Evolutionary conservation across 2,113 vertebrate species (phyloP).

Genomic region (Cyphomyrus discorhynchus): DNA sequence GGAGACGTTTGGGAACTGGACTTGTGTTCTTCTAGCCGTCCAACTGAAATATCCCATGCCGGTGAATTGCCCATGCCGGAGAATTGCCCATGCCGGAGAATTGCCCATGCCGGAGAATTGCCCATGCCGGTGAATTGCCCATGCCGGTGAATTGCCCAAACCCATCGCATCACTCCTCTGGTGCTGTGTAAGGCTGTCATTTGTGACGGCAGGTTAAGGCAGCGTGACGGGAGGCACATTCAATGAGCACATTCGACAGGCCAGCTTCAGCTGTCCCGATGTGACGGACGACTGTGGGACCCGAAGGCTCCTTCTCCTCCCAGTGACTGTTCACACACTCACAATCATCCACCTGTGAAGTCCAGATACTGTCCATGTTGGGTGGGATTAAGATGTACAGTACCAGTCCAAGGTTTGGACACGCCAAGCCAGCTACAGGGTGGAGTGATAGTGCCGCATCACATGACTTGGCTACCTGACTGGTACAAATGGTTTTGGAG

Average conservation of each 20-base stretch:
- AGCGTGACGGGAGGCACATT: not conserved
- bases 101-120: not conserved
- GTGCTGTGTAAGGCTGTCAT: not conserved
- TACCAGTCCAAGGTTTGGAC: not conserved
- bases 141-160: not conserved
- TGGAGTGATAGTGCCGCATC: not conserved
- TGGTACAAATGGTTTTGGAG: not conserved
- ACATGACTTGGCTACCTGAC: not conserved
- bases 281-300: not conserved
- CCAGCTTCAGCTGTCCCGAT: not conserved
- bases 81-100: too few species aligned
- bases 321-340: not conserved
- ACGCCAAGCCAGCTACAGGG: not conserved
- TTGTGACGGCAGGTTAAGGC: not conserved
- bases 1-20: not conserved
- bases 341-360: not conserved
- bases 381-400: not conserved
- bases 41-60: not conserved
- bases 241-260: not conserved
- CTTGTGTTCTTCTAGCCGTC: not conserved
- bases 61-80: not conserved
- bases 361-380: not conserved
- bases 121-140: not conserved
- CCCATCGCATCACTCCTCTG: not conserved
- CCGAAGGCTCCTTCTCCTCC: not conserved